A percentile compares a stretch with the other conserved stretches of the same genome.
phyloP scores from a whole-genome alignment of 2,888 invertebrate species.

The Meteorus cinctellus region DNA sequence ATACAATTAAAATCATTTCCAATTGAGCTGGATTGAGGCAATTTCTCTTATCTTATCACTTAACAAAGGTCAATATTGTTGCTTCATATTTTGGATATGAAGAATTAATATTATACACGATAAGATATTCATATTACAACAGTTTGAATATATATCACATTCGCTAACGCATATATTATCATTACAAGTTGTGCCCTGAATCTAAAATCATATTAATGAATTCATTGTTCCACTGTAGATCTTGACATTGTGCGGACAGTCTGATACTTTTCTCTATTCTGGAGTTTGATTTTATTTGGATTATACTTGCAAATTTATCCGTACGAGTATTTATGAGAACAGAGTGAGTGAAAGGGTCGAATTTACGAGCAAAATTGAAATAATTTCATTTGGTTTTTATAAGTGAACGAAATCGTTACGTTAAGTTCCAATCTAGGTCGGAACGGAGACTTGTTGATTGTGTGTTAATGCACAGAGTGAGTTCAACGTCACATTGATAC shows the following conservation, averaged over 20 bases:
- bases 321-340: too few species aligned
- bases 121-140: neutral
- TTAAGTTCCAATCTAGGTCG: neutral
- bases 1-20: too few species aligned
- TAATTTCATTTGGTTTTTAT: neutral
- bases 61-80: neutral
- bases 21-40: neutral
- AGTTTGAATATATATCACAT: neutral
- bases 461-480: neutral
- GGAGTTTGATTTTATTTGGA: neutral
- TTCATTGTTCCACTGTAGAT: neutral
- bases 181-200: neutral
- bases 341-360: too few species aligned
- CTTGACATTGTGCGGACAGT: neutral
- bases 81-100: neutral
- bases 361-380: neutral
- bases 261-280: neutral
- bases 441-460: neutral
- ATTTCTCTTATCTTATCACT: neutral
- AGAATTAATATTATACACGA: neutral
- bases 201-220: neutral
- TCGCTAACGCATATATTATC: neutral
- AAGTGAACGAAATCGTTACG: neutral
- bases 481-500: too few species aligned
- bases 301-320: too few species aligned